Evolutionary conservation across 2,888 invertebrate genomes (phyloP).

Genomic region (Zelleria hepariella): DNA sequence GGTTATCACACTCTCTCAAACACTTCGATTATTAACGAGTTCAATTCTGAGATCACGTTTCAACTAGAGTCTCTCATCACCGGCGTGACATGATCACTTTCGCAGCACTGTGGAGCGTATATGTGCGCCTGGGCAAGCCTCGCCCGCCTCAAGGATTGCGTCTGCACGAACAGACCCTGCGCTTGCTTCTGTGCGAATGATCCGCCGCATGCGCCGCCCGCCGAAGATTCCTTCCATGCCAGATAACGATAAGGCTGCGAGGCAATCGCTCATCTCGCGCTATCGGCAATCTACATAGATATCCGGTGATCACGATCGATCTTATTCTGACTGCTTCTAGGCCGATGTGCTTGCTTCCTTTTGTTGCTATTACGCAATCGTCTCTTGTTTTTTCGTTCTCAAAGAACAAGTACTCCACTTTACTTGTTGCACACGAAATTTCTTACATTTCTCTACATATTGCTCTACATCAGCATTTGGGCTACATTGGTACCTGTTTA

Average conservation of each 20-base stretch:
- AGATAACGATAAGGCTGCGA: constrained; percentile 58
- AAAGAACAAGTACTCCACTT: no score
- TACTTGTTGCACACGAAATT: no score
- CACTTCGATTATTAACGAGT: constrained; percentile 42
- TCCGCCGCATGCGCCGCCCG: constrained; percentile 40
- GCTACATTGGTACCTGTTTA: no score
- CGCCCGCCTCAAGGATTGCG: constrained; percentile 43
- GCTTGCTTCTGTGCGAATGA: constrained; percentile 67
- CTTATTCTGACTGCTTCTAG: constrained; percentile 27
- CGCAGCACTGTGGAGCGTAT: constrained; percentile 27
- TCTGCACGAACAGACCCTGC: constrained; percentile 51
- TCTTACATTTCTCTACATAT: no score
- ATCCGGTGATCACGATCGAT: constrained; percentile 47
- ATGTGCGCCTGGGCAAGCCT: constrained; percentile 26
- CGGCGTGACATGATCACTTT: constrained; percentile 61
- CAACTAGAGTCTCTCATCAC: constrained; percentile 41
- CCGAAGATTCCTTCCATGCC: constrained; percentile 56
- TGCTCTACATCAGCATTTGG: no score
- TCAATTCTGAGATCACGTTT: constrained; percentile 50
- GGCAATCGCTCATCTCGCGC: constrained; percentile 57
- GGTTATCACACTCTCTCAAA: constrained; percentile 13
- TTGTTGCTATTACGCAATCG: background rate
- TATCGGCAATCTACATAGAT: constrained; percentile 28
- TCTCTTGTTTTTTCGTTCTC: no score
- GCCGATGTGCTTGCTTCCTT: constrained; percentile 14